Conservation (phyloP, 1,140 invertebrate species). For the Ooceraea biroi region DNA sequence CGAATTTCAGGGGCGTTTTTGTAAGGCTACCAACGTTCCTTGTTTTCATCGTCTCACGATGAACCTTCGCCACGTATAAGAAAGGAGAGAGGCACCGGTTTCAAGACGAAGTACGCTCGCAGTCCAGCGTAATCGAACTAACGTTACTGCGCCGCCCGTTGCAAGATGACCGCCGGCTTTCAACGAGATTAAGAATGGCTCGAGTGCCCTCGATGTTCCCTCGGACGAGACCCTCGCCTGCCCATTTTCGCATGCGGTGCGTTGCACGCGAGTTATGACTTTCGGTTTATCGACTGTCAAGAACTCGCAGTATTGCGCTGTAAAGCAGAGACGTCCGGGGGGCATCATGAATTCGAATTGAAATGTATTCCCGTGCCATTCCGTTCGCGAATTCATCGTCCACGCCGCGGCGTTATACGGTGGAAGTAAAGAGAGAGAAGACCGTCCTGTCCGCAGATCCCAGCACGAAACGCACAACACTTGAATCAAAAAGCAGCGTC, state of each 20-base stretch:
- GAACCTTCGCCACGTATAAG: constrained; percentile 33
- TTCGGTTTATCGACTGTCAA: constrained; percentile 61
- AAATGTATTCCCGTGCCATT: constrained; percentile 56
- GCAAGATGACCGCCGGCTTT: constrained; percentile 82
- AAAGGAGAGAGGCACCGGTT: not conserved
- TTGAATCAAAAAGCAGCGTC: constrained; percentile 48
- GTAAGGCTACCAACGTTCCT: not conserved
- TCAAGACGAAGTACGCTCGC: constrained; percentile 38
- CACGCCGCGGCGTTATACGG: constrained; percentile 36
- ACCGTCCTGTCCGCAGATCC: constrained; percentile 13
- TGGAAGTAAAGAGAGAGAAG: constrained; percentile 55
- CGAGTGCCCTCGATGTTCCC: constrained; percentile 66
- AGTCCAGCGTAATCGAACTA: constrained; percentile 72
- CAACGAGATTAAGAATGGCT: constrained; percentile 82
- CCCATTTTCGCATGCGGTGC: constrained; percentile 77
- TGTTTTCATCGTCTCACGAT: constrained; percentile 39
- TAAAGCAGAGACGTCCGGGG: constrained; percentile 53
- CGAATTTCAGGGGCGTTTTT: constrained; percentile 10
- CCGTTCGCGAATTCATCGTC: constrained; percentile 62
- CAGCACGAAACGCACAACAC: constrained; percentile 6
- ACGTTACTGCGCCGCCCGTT: constrained; percentile 73
- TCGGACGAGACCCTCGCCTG: constrained; percentile 65
- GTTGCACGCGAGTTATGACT: constrained; percentile 74
- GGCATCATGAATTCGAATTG: constrained; percentile 68
- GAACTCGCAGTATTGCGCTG: constrained; percentile 55